Evolutionary conservation across 2,113 vertebrate genomes (phyloP), one percentile per base, ranked within the genome.

Genomic region (Xiphias gladius): DNA sequence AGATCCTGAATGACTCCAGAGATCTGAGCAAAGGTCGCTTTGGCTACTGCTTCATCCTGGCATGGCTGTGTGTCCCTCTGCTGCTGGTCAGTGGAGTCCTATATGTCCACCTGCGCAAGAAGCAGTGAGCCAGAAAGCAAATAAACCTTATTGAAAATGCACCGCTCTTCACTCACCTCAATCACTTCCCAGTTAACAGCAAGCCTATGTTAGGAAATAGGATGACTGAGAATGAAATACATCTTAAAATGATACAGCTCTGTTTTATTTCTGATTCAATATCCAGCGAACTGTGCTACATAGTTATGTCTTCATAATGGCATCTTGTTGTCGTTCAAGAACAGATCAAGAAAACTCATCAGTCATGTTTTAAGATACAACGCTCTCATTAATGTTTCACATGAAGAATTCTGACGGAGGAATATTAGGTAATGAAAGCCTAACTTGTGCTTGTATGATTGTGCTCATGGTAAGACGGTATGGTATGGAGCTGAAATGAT

Each of bases 31-130:
- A 75, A 8, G 97, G 97, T 65, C 93, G 70, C 41, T 97, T 96
- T 5, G 97, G 97, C 5, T 97, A 96, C 92, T 97, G 97, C 88
- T 97, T 96, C 30, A 93, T 96, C 70, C 86, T 98, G 79, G 96
- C 97, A 2, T 97, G 97, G 97, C 80, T 96, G 63, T 96, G 96
- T 35, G 95, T 97, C 41, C 97, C 97, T 28, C 93, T 97, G 1
- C 95, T 96, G 20, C 92, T 97, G 30, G 28, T 94, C 80, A 97
- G 96, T 2, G 96, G 95, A 3, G 46, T 96, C 20, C 84, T 98
- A 9, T 97, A 98, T 58, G 92, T 96, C 73, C 97, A 97, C 87
- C 93, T 97, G 77, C 94, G 96, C 76, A 98, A 97, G 85, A 96
- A 94, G 43, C 94, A 97, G 77, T 95, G 90, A 94, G 43, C 6